These are phyloP conservation scores for Ichneumon xanthorius DNA, from an alignment of 2,888 invertebrate genomes.

Conservation along the genomic window DNA sequence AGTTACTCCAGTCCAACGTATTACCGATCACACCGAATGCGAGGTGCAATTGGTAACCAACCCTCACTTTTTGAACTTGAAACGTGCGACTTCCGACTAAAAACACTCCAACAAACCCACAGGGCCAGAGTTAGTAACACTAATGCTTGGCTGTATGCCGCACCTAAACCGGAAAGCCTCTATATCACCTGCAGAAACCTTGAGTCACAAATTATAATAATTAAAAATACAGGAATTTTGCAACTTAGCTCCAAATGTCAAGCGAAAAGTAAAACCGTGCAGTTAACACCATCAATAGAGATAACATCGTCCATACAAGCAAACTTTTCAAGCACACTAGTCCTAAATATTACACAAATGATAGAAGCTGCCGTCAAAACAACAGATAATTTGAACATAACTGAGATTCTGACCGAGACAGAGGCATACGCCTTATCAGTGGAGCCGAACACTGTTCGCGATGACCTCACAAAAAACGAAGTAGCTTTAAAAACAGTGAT, in stretches of 20 bases:
- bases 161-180: slow-evolving; percentile 10
- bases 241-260: not conserved
- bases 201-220: not conserved
- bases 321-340: not conserved
- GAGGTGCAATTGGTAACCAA: slow-evolving; percentile 27
- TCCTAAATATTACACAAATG: slow-evolving; percentile 13
- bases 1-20: not conserved
- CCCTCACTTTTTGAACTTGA: not conserved
- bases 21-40: slow-evolving; percentile 31
- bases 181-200: slow-evolving; percentile 1
- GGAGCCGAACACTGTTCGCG: not conserved
- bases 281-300: not conserved
- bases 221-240: not conserved
- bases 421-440: not conserved
- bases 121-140: not conserved
- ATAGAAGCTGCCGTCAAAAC: not conserved
- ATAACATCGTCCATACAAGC: not conserved
- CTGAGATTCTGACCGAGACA: not conserved
- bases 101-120: slow-evolving; percentile 33
- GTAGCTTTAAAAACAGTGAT: slow-evolving; percentile 5
- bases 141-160: slow-evolving; percentile 40
- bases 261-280: not conserved
- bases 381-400: not conserved
- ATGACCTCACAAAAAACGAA: slow-evolving; percentile 2
- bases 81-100: slow-evolving; percentile 18